These are phyloP conservation scores for Nixonia krombeini DNA, from an alignment of 1,140 invertebrate genomes.

Conservation along the genomic window DNA sequence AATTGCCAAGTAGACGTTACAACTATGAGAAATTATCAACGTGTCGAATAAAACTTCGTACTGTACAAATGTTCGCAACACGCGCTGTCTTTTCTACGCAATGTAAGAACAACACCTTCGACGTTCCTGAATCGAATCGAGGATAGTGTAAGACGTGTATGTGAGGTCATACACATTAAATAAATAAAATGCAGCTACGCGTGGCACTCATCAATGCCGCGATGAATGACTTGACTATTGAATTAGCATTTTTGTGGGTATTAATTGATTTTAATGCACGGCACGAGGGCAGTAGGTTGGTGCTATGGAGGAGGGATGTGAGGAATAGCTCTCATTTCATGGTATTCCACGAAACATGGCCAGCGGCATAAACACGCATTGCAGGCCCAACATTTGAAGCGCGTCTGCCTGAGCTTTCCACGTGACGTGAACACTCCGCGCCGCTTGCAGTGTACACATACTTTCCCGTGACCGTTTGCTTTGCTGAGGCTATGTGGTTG, in stretches of 20 bases:
- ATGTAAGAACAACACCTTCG: too few relatives aligned
- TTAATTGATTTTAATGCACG: slow-evolving; percentile 48
- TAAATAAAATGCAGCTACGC: too few relatives aligned
- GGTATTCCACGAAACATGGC: slow-evolving; percentile 71
- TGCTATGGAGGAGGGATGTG: slow-evolving; percentile 71
- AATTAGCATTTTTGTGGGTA: slow-evolving; percentile 26
- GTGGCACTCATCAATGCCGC: too few relatives aligned
- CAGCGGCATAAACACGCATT: slow-evolving; percentile 71
- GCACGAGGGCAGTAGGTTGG: slow-evolving; percentile 61
- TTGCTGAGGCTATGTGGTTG: slow-evolving; percentile 72
- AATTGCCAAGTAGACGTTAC: too few relatives aligned
- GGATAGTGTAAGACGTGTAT: too few relatives aligned
- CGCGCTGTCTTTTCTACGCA: too few relatives aligned
- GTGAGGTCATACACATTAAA: too few relatives aligned
- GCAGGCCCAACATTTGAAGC: slow-evolving; percentile 72
- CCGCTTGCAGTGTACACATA: slow-evolving; percentile 72
- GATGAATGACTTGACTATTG: slow-evolving; percentile 21
- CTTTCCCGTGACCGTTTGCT: slow-evolving; percentile 72
- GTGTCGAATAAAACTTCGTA: too few relatives aligned
- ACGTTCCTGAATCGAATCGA: too few relatives aligned
- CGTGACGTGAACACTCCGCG: slow-evolving; percentile 69
- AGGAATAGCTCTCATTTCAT: slow-evolving; percentile 68
- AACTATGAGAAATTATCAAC: too few relatives aligned
- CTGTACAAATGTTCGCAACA: too few relatives aligned
- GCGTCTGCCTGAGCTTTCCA: slow-evolving; percentile 71